Percentiles rank a stretch among this genome's conserved stretches.
Evolutionary conservation across 2,797 vertebrate genomes (phyloP).

Genomic region (Pangasius krempfi): DNA sequence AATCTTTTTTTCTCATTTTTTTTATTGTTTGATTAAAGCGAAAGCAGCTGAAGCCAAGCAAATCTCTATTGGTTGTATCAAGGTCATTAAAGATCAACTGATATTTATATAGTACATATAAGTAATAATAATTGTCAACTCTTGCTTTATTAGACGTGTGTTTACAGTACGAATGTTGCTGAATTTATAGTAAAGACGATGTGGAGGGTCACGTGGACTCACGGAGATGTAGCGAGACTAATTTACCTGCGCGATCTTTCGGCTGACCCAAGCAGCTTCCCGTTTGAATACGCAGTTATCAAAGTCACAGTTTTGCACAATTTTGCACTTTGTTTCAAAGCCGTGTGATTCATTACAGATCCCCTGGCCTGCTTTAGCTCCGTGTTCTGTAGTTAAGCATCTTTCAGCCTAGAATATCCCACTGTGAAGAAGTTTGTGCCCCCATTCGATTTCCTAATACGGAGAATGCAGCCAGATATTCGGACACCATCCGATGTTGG

Average conservation of each 20-base stretch:
- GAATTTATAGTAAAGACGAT: neutral
- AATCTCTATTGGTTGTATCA: neutral
- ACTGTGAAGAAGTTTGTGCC: neutral
- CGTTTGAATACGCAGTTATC: conserved; percentile 23
- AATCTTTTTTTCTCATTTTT: neutral
- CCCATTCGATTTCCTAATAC: neutral
- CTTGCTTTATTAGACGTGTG: neutral
- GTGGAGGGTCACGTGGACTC: neutral
- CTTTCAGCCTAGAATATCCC: neutral
- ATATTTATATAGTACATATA: neutral
- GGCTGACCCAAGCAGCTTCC: conserved; percentile 30
- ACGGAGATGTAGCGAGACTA: neutral
- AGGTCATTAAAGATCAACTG: neutral
- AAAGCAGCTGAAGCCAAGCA: neutral
- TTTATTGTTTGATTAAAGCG: neutral
- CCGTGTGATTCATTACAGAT: conserved; percentile 14
- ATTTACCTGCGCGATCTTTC: neutral
- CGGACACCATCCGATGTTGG: neutral
- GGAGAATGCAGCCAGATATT: too few species aligned
- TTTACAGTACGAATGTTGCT: neutral
- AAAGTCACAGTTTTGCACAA: conserved; percentile 20
- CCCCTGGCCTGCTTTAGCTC: neutral
- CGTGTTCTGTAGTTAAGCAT: neutral
- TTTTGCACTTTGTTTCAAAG: conserved; percentile 15
- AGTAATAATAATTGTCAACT: neutral